Evolutionary conservation across 2,797 vertebrate genomes (phyloP), one percentile per base, ranked within the genome.

Genomic region (Molossus alvarezi): DNA sequence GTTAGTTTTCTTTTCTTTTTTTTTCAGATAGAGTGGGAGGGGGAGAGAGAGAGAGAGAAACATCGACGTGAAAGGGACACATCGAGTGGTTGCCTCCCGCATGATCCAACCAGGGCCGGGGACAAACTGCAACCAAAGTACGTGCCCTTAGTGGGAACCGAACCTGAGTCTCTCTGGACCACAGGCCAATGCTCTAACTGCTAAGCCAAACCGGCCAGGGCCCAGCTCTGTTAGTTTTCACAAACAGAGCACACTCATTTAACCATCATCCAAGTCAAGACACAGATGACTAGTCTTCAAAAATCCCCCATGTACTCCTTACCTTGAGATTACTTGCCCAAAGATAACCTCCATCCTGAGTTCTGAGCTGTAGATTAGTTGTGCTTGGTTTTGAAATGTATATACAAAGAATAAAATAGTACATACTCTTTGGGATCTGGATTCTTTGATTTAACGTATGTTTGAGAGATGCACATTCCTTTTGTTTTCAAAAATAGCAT

Each of bases 391-490:
- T 71, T 80, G 29, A 76, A 93, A 81, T 57, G n/a, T 72, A 69
- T 3, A 51, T 23, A 60, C 67, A 76, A 91, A 87, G n/a, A 95
- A 94, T 73, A n/a, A 88, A 87, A 85, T 14, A 57, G 23, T 37
- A 55, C 11, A n/a, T 48, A 73, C 12, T 55, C 1, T 65, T 84
- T 88, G 58, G 85, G 53, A 60, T 60, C 77, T 82, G 15, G 37
- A 85, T 64, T 88, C 45, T 91, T 69, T 91, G 57, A 69, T 29
- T 88, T 37, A 65, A 82, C 33, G 51, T 62, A 64, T 92, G 5
- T 53, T 45, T 79, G 51, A 58, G 7, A 76, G n/a, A 37, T n/a
- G 13, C 12, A 11, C 0, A 12, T 69, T 33, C 6, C 33, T 91
- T 83, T 79, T 17, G 21, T 86, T 80, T 90, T 60, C 25, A 71